phyloP scores from a whole-genome alignment of 2,113 vertebrate species.

The Pardalotus punctatus region DNA sequence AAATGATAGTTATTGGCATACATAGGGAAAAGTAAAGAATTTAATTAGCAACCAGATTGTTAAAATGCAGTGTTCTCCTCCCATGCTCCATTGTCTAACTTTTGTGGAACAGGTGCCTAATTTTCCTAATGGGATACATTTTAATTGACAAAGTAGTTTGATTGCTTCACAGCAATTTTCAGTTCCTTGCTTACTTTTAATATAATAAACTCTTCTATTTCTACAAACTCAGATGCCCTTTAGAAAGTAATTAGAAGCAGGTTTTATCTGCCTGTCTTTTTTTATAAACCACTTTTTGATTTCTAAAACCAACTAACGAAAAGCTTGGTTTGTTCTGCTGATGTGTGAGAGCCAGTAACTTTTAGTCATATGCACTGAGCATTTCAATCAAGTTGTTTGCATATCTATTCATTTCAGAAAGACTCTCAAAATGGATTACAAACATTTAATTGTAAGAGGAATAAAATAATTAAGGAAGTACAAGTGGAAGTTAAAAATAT shows the following conservation, averaged over 20 bases:
- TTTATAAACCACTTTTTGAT: slow-evolving; percentile 56
- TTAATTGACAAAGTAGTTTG: slow-evolving; percentile 63
- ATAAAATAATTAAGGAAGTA: slow-evolving; percentile 61
- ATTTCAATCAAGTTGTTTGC: slow-evolving; percentile 64
- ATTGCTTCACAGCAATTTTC: slow-evolving; percentile 34
- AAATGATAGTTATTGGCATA: slow-evolving; percentile 36
- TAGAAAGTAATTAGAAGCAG: slow-evolving; percentile 51
- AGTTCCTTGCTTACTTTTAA: slow-evolving; percentile 28
- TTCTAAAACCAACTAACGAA: slow-evolving; percentile 55
- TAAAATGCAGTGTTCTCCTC: slow-evolving; percentile 44
- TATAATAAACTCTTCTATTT: slow-evolving; percentile 49
- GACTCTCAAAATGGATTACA: slow-evolving; percentile 59
- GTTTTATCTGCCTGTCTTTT: slow-evolving; percentile 53
- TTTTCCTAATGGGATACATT: slow-evolving; percentile 67
- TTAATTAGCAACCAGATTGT: slow-evolving; percentile 56
- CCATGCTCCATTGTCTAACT: slow-evolving; percentile 44
- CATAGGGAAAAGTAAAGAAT: slow-evolving; percentile 48
- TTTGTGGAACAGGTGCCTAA: slow-evolving; percentile 67
- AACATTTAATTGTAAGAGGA: slow-evolving; percentile 64
- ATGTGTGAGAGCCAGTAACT: slow-evolving; percentile 61
- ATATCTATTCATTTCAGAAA: slow-evolving; percentile 61
- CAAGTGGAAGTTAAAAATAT: slow-evolving; percentile 68
- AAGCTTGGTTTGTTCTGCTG: slow-evolving; percentile 62
- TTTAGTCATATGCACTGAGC: slow-evolving; percentile 61
- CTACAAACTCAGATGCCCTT: slow-evolving; percentile 20